phyloP scores from a whole-genome alignment of 2,113 vertebrate genomes.

The Oxygymnocypris stewartii region DNA sequence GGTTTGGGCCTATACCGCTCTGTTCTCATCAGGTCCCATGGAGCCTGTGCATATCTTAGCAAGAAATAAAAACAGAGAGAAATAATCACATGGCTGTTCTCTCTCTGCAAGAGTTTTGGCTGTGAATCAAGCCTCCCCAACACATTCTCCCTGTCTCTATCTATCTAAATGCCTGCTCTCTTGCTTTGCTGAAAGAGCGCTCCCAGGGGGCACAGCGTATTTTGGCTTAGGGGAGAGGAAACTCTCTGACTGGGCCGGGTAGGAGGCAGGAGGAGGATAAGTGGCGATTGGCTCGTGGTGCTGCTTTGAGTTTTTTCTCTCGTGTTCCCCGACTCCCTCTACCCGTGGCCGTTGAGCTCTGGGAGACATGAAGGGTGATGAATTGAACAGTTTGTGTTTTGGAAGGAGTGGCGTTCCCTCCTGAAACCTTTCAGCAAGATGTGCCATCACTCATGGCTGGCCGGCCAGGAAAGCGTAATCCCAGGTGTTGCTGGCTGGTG shows the following conservation, averaged over 20 bases:
- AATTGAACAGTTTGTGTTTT: slow-evolving; percentile 45
- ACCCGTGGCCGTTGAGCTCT: not conserved
- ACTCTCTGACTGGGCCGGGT: slow-evolving; percentile 28
- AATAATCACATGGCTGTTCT: slow-evolving; percentile 15
- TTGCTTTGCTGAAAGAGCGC: slow-evolving; percentile 51
- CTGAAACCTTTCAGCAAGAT: slow-evolving; percentile 49
- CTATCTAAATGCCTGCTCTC: slow-evolving; percentile 18
- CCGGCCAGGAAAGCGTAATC: slow-evolving; percentile 33
- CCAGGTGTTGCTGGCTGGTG: slow-evolving; percentile 46
- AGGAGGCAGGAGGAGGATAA: slow-evolving; percentile 48
- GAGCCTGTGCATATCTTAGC: not conserved
- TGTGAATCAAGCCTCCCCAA: slow-evolving; percentile 8
- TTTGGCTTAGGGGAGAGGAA: slow-evolving; percentile 23
- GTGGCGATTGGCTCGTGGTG: slow-evolving; percentile 49
- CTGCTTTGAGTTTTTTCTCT: slow-evolving; percentile 6
- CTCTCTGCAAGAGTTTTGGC: slow-evolving; percentile 32
- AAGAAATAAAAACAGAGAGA: not conserved
- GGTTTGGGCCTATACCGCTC: not conserved
- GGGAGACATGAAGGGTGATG: slow-evolving; percentile 45
- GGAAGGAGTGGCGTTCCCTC: slow-evolving; percentile 40
- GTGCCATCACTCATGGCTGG: slow-evolving; percentile 50
- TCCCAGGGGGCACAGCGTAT: slow-evolving; percentile 28
- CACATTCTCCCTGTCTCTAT: slow-evolving; percentile 9
- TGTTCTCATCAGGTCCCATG: not conserved
- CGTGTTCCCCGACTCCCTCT: slow-evolving; percentile 27